Conservation (phyloP, 2,797 vertebrate genomes). For the Sebastes matsubarae region DNA sequence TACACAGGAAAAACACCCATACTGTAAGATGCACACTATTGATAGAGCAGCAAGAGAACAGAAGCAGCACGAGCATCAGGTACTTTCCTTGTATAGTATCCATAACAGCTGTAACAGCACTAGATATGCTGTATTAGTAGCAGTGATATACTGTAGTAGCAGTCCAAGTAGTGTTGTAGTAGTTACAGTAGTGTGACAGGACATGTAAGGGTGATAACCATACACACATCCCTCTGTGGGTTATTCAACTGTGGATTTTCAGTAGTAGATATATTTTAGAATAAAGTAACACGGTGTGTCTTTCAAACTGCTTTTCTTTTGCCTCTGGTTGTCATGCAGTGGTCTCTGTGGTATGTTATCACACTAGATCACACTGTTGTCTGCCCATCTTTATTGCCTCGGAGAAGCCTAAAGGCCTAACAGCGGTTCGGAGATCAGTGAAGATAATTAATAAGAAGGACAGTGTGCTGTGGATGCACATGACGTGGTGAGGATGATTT, state of each 20-base stretch:
- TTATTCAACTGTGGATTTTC: background rate
- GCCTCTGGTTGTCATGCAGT: conserved; percentile 7
- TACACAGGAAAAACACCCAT: background rate
- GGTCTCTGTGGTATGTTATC: background rate
- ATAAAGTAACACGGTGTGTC: background rate
- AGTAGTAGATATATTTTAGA: background rate
- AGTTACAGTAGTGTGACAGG: background rate
- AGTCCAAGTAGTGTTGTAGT: background rate
- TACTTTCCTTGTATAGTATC: background rate
- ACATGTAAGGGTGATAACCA: background rate
- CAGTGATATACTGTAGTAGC: background rate
- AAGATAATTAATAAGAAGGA: background rate
- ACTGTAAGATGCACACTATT: background rate
- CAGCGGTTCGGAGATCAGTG: background rate
- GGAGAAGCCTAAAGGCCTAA: background rate
- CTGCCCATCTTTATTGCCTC: background rate
- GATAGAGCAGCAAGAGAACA: background rate
- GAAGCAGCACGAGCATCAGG: background rate
- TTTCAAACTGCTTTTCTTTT: background rate
- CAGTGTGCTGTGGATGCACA: conserved; percentile 2
- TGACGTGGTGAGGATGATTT: background rate
- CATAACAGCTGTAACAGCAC: background rate
- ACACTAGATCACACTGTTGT: conserved; percentile 16
- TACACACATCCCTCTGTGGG: background rate
- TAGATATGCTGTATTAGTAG: background rate